Base-by-base conservation (phyloP, 2,888 invertebrate genomes). In the Tuta absoluta region DNA sequence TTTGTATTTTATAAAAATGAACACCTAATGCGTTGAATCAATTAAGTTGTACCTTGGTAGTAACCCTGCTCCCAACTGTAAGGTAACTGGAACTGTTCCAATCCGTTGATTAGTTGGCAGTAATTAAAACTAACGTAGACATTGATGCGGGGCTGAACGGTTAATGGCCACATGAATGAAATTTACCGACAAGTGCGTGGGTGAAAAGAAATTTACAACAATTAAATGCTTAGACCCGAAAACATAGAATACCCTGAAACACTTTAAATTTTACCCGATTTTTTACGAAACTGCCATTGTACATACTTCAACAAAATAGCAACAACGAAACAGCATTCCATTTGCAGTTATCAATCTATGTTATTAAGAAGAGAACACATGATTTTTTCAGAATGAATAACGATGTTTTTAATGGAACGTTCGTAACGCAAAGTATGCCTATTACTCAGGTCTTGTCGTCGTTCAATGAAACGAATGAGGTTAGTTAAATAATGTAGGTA, bases 101-200 rank as follows among this genome's bases (percentile, higher is more conserved):
- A 60, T 1, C 23, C 10, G 14, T 38, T 41, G 33, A 59, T 60
- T 45, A 60, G 45, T 60, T 60, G 60, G 45, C 60, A 60, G 24
- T 45, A 41, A 60, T 60, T 41, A 45, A 60, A 60, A n/a, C 60
- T 45, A 45, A 60, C 23, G 60, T n/a, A 41, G 45, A n/a, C 24
- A 14, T 14, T 61, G 37, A 19, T 19, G 28, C 21, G 28, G 45
- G 45, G 45, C 8, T 41, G n/a, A 21, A 24, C 51, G 23, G 51
- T 23, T 14, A 5, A 53, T 53, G 23, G 2, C 2, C 24, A 53
- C 21, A 53, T 23, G 7, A 53, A 53, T 14, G 51, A 19, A 49
- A 23, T 49, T 21, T 23, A 49, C 23, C 24, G 56, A 56, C 28
- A 4, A 45, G 17, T n/a, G 45, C 45, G 45, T n/a, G 45, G 45